phyloP scores from a whole-genome alignment of 2,113 vertebrate species.

The rat (Rattus norvegicus) region DNA sequence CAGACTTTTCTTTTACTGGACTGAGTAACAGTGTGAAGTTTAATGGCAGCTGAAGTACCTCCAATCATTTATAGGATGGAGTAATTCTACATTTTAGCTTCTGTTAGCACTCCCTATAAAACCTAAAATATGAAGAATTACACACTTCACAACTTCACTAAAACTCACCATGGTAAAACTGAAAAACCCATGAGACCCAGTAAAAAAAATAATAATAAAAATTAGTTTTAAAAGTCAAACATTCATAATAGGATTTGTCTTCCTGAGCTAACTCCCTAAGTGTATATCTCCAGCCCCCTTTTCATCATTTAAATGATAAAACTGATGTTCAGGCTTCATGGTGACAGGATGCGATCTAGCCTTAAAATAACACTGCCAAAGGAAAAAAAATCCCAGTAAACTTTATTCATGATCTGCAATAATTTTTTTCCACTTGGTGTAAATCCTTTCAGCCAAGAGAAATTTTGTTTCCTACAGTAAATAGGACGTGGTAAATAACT shows the following conservation, averaged over 20 bases:
- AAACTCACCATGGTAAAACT: conserved; percentile 28
- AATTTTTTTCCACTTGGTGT: not conserved
- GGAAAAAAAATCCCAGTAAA: not conserved
- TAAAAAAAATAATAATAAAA: conserved; percentile 28
- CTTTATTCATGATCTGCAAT: conserved; percentile 12
- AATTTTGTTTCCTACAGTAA: not conserved
- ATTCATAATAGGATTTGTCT: conserved; percentile 23
- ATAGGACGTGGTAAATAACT: conserved; percentile 17
- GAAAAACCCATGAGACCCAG: conserved; percentile 30
- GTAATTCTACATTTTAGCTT: conserved; percentile 14
- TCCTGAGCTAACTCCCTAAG: not conserved
- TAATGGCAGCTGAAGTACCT: conserved; percentile 52
- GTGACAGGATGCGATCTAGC: conserved; percentile 3
- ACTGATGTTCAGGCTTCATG: not conserved
- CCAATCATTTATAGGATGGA: conserved; percentile 5
- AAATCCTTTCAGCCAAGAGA: conserved; percentile 20
- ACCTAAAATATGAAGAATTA: conserved; percentile 19
- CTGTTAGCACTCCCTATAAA: conserved; percentile 53
- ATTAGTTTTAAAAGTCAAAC: conserved; percentile 29
- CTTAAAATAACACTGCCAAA: not conserved
- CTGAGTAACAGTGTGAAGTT: conserved; percentile 65
- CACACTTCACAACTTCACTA: conserved; percentile 18
- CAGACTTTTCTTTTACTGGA: conserved; percentile 61
- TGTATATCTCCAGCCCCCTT: not conserved
- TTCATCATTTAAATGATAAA: conserved; percentile 41